Percentiles rank a stretch among this genome's conserved stretches.
phyloP scores from a whole-genome alignment of 1,140 invertebrate species.

The Aphaenogaster floridana region DNA sequence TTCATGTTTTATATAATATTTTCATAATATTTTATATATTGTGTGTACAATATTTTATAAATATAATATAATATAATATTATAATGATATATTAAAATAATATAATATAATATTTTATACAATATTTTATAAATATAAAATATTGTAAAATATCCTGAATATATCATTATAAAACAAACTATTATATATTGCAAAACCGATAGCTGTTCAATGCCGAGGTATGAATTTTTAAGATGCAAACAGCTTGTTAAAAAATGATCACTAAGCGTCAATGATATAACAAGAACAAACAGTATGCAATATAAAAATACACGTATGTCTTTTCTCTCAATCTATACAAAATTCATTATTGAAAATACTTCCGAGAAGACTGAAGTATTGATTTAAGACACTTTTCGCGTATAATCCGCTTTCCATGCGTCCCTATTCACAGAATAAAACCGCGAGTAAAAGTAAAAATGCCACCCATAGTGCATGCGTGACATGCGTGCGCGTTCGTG shows the following conservation, averaged over 20 bases:
- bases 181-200: not conserved
- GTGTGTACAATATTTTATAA: not conserved
- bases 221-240: not conserved
- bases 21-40: not conserved
- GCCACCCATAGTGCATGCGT: not conserved
- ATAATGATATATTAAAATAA: not conserved
- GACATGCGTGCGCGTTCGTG: not conserved
- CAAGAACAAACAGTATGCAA: not conserved
- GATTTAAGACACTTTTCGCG: not conserved
- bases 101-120: too few relatives aligned
- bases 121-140: too few relatives aligned
- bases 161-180: not conserved
- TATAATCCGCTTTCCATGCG: not conserved
- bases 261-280: not conserved
- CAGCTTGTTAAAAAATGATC: not conserved
- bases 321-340: not conserved
- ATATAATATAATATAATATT: not conserved
- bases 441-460: slow-evolving; percentile 8
- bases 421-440: slow-evolving; percentile 9
- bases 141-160: too few relatives aligned
- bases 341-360: slow-evolving; percentile 8
- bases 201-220: not conserved
- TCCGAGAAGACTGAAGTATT: not conserved
- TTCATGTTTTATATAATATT: not conserved
- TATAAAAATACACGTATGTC: not conserved